phyloP scores from a whole-genome alignment of 1,140 invertebrate species.

The Musca domestica region DNA sequence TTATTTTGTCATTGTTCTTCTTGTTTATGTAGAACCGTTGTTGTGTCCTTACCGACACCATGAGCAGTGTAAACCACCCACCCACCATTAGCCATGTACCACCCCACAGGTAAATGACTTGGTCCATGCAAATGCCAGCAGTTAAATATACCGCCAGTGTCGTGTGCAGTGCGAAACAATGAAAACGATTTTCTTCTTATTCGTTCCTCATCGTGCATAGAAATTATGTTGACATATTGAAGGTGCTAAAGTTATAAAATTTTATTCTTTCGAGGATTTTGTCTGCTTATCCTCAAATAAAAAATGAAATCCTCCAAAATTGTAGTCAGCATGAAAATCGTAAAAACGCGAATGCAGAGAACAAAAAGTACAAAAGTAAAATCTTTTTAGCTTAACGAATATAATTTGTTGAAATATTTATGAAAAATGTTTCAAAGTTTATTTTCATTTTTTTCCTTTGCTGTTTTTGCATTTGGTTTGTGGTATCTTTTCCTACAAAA shows the following conservation, averaged over 20 bases:
- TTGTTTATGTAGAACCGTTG: too few relatives aligned
- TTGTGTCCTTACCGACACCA: too few relatives aligned
- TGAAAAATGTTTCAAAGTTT: conserved; percentile 18
- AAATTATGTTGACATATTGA: conserved; percentile 23
- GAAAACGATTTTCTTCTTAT: too few relatives aligned
- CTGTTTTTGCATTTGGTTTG: neutral
- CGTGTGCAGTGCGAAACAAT: too few relatives aligned
- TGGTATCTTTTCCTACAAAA: too few relatives aligned
- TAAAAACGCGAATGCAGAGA: neutral
- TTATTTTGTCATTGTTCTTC: neutral
- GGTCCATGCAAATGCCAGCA: too few relatives aligned
- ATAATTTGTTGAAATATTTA: conserved; percentile 22
- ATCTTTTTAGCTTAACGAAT: conserved; percentile 11
- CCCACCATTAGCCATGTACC: too few relatives aligned
- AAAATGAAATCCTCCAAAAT: too few relatives aligned
- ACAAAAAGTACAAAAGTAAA: neutral
- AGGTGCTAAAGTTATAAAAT: conserved; percentile 21
- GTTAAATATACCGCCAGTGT: too few relatives aligned
- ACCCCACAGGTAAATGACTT: too few relatives aligned
- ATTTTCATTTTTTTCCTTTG: neutral
- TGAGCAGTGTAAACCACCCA: too few relatives aligned
- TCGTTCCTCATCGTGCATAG: neutral
- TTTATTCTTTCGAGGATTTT: conserved; percentile 12
- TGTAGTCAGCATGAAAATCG: too few relatives aligned
- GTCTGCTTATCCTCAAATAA: neutral